These are phyloP conservation scores for Cylloceria caligata DNA, from an alignment of 2,888 invertebrate species.

Conservation along the genomic window DNA sequence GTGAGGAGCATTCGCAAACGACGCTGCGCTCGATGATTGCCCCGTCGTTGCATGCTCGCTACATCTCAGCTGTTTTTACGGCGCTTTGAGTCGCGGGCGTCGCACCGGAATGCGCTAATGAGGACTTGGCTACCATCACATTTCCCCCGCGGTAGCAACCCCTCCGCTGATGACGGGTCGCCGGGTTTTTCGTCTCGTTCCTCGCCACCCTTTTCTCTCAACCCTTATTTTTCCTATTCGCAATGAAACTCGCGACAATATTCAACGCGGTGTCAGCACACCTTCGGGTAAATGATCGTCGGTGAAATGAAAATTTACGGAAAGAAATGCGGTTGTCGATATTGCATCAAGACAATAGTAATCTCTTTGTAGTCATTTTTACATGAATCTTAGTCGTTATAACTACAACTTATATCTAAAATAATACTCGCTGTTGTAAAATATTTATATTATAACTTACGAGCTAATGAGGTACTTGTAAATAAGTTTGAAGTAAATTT, in stretches of 20 bases:
- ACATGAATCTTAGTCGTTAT: too few relatives aligned
- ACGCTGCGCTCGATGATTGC: background rate
- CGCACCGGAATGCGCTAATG: constrained; percentile 85
- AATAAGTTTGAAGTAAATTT: too few relatives aligned
- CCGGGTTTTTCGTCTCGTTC: constrained; percentile 12
- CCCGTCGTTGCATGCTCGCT: constrained; percentile 23
- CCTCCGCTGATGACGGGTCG: constrained; percentile 14
- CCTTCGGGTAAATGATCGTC: constrained; percentile 14
- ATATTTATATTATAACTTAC: too few relatives aligned
- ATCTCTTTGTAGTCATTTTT: too few relatives aligned
- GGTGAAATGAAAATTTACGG: constrained; percentile 23
- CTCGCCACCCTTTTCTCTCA: constrained; percentile 12
- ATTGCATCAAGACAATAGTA: too few relatives aligned
- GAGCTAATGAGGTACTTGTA: too few relatives aligned
- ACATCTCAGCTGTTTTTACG: constrained; percentile 84
- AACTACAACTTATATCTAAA: too few relatives aligned
- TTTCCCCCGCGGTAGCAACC: constrained; percentile 70
- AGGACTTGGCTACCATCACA: constrained; percentile 84
- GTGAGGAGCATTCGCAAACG: constrained; percentile 29
- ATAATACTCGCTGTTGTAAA: too few relatives aligned
- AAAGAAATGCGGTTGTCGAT: too few relatives aligned
- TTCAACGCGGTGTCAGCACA: constrained; percentile 32
- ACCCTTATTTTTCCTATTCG: constrained; percentile 28
- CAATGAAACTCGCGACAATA: constrained; percentile 42
- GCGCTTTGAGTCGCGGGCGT: constrained; percentile 84